Evolutionary conservation across 1,140 invertebrate species (phyloP).

Genomic region (Periplaneta americana): DNA sequence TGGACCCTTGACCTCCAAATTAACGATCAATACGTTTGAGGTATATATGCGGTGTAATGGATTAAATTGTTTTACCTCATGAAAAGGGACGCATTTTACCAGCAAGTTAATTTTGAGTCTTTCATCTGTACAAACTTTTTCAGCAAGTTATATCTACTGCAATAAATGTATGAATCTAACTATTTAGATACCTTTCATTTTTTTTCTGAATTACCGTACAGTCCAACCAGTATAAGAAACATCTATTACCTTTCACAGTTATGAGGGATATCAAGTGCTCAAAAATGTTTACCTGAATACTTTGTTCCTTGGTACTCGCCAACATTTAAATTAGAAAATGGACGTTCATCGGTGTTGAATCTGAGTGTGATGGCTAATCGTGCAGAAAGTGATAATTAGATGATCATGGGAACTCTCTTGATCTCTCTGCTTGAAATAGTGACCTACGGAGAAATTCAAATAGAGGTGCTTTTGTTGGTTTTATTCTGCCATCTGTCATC

Average conservation of each 20-base stretch:
- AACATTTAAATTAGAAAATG: not conserved
- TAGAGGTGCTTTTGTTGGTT: not conserved
- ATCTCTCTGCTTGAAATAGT: not conserved
- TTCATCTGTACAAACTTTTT: not conserved
- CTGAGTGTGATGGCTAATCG: no score
- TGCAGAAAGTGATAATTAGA: not conserved
- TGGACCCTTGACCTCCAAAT: constrained; percentile 6
- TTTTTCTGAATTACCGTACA: not conserved
- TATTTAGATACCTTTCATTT: not conserved
- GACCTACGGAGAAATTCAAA: not conserved
- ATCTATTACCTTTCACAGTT: not conserved
- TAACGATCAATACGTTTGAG: not conserved
- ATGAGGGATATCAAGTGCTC: not conserved
- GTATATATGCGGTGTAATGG: not conserved
- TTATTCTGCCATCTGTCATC: not conserved
- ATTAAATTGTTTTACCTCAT: not conserved
- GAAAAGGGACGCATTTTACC: not conserved
- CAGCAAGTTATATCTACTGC: not conserved
- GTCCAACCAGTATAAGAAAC: not conserved
- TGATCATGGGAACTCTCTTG: no score
- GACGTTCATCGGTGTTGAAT: not conserved
- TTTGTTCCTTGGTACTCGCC: not conserved
- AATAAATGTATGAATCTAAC: not conserved
- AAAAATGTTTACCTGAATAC: not conserved
- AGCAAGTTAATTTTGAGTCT: not conserved